Base-by-base conservation (phyloP, 2,113 vertebrate genomes). In the Cottus gobio region DNA sequence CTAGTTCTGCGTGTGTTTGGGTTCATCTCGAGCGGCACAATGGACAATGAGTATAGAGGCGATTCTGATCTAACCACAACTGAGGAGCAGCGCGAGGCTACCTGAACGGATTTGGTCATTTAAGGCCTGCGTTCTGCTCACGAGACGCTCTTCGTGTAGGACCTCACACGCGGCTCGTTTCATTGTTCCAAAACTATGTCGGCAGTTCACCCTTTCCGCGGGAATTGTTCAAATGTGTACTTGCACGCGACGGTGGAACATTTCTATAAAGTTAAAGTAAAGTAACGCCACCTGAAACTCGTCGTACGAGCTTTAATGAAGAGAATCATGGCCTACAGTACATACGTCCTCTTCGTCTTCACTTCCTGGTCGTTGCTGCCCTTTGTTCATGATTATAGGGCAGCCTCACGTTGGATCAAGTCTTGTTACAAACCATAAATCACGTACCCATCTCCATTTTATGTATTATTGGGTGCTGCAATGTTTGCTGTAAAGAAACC, bases 51-150 rank as follows among this genome's bases (percentile, higher is more conserved):
- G 96, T 97, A 96, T 84, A 95, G 85, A 95, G 57, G 97, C 97
- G 97, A 98, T 98, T 97, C 97, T 98, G 97, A 98, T 97, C 97
- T 94, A 87, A 93, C 93, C 94, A 85, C 85, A 90, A 67, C 73
- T 8, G 26, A 46, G 1, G 12, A 66, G 65, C 50, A 64, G 15
- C 7, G 61, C 4, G 1, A 2, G 26, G 65, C 18, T 12, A 1
- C 9, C 18, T 9, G 65, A 20, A 8, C 24, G 44, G 24, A n/a
- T n/a, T 16, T 24, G 46, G n/a, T 50, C 8, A 8, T 9, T 52
- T 48, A 7, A 18, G 46, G 46, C 20, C 46, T 48, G 46, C 46
- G 18, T 20, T 48, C 46, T 48, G 16, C 18, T 50, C 46, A 9
- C 46, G 46, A 50, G 46, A 22, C 46, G 18, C 44, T 46, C 44